Percentiles rank a stretch among this genome's conserved stretches.
Evolutionary conservation across 2,888 invertebrate species (phyloP).

Genomic region (Antheraea yamamai): DNA sequence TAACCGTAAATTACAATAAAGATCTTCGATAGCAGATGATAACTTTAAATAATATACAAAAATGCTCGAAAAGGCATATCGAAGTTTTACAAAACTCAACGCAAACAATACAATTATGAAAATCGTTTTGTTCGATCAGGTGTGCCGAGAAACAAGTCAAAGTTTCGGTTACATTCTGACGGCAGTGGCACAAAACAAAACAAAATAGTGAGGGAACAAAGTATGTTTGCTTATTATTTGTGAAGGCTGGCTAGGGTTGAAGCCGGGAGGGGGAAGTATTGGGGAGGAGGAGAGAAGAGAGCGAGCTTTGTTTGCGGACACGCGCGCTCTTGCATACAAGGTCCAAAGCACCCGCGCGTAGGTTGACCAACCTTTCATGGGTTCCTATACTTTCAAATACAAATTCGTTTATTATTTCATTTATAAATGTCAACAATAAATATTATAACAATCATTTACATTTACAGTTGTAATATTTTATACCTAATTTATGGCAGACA

Average conservation of each 20-base stretch:
- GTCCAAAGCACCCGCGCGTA: constrained; percentile 42
- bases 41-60: neutral
- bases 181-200: constrained; percentile 52
- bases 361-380: constrained; percentile 49
- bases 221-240: constrained; percentile 67
- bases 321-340: constrained; percentile 49
- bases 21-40: neutral
- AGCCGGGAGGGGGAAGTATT: constrained; percentile 26
- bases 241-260: constrained; percentile 33
- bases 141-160: constrained; percentile 14
- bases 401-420: neutral
- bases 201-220: constrained; percentile 51
- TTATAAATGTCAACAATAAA: neutral
- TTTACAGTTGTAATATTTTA: neutral
- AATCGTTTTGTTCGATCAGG: neutral
- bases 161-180: constrained; percentile 45
- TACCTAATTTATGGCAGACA: neutral
- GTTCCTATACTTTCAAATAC: neutral
- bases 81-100: constrained; percentile 2
- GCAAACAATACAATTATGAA: constrained; percentile 26
- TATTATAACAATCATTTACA: neutral
- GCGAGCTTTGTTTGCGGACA: constrained; percentile 67
- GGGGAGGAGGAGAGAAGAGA: constrained; percentile 32
- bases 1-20: neutral
- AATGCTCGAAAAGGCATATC: neutral